These are phyloP conservation scores for Lutjanus erythropterus DNA, from an alignment of 2,113 vertebrate genomes.

Conservation along the genomic window DNA sequence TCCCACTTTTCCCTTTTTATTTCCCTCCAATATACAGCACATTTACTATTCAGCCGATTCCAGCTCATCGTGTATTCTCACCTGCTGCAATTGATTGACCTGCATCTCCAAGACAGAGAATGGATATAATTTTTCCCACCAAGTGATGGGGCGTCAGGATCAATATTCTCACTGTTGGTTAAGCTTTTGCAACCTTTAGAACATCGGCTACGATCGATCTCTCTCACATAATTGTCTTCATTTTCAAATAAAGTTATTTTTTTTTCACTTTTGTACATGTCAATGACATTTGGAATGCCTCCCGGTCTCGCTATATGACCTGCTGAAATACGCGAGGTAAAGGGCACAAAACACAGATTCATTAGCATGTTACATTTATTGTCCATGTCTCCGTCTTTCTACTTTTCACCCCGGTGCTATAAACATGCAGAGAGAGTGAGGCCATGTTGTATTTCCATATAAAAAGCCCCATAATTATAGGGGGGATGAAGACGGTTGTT, in stretches of 20 bases:
- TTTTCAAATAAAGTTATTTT: slow-evolving; percentile 74
- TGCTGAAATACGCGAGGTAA: slow-evolving; percentile 29
- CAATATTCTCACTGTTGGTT: slow-evolving; percentile 84
- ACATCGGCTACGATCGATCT: slow-evolving; percentile 82
- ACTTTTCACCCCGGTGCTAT: slow-evolving; percentile 47
- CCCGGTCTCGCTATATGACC: slow-evolving; percentile 44
- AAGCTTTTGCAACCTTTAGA: slow-evolving; percentile 85
- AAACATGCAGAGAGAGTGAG: slow-evolving; percentile 60
- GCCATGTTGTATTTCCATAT: slow-evolving; percentile 91
- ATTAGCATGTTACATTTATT: slow-evolving; percentile 67
- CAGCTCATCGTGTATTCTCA: slow-evolving; percentile 60
- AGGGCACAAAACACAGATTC: slow-evolving; percentile 61
- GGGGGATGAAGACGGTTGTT: slow-evolving; percentile 90
- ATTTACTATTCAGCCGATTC: slow-evolving; percentile 64
- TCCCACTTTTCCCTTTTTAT: slow-evolving; percentile 57
- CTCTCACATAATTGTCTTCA: slow-evolving; percentile 80
- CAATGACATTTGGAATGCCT: slow-evolving; percentile 78
- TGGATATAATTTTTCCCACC: slow-evolving; percentile 83
- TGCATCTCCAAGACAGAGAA: slow-evolving; percentile 70
- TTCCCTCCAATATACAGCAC: slow-evolving; percentile 33
- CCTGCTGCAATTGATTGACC: slow-evolving; percentile 80
- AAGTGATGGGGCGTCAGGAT: slow-evolving; percentile 72
- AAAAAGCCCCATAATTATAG: slow-evolving; percentile 98
- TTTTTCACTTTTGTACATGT: slow-evolving; percentile 22
- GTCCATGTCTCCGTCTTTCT: slow-evolving; percentile 40